These are phyloP conservation scores for Rhinoraja longicauda DNA, from an alignment of 2,797 vertebrate species.

Conservation along the genomic window DNA sequence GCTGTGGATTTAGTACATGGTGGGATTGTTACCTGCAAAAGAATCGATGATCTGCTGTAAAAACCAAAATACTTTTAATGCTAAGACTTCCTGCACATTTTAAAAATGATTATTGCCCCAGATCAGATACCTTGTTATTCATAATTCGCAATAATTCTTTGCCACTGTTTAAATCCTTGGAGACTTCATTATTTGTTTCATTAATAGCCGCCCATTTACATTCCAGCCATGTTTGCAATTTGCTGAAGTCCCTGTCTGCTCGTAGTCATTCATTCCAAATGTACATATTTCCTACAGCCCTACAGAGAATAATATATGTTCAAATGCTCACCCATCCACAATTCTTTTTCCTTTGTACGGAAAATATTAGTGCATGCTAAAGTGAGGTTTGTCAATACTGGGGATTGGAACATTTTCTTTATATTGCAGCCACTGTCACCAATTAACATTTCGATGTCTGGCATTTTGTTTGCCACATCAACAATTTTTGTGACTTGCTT, in stretches of 20 bases:
- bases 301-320: neutral
- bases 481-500: neutral
- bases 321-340: neutral
- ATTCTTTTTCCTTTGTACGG: neutral
- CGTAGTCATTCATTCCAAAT: neutral
- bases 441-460: neutral
- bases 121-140: neutral
- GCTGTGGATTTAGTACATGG: neutral
- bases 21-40: neutral
- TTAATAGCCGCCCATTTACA: neutral
- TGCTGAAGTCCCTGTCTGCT: neutral
- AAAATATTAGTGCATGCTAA: neutral
- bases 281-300: neutral
- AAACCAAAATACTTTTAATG: neutral
- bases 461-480: conserved; percentile 7
- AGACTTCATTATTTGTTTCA: neutral
- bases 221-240: neutral
- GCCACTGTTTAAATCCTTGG: neutral
- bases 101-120: neutral
- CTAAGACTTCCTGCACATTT: neutral
- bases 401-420: neutral
- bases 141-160: neutral
- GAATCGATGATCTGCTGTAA: neutral
- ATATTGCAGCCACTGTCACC: neutral
- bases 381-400: neutral